phyloP scores from a whole-genome alignment of 2,797 vertebrate genomes.

The Miichthys miiuy region DNA sequence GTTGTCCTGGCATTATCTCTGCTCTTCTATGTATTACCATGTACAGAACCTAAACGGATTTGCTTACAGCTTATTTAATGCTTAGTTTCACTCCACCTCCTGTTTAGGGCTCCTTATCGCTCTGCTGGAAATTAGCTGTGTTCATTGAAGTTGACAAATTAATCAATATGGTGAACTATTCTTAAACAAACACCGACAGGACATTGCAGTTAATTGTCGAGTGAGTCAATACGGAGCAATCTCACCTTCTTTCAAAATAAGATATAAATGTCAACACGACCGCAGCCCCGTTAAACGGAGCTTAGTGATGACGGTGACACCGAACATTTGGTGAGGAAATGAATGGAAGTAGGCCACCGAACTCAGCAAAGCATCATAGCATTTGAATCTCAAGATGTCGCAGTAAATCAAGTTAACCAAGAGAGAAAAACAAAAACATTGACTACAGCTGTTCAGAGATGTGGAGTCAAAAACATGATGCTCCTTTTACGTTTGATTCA shows the following conservation, averaged over 20 bases:
- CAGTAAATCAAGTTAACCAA: constrained; percentile 66
- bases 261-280: constrained; percentile 36
- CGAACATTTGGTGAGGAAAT: constrained; percentile 57
- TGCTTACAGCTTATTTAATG: constrained; percentile 31
- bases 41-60: constrained; percentile 10
- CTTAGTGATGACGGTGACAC: constrained; percentile 29
- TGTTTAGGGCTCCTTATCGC: constrained; percentile 27
- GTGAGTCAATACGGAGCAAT: constrained; percentile 44
- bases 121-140: constrained; percentile 47
- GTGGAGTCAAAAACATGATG: constrained; percentile 41
- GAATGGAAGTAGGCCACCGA: constrained; percentile 75
- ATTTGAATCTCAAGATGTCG: constrained; percentile 69
- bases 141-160: constrained; percentile 54
- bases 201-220: constrained; percentile 52
- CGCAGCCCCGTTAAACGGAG: constrained; percentile 34
- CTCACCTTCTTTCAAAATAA: constrained; percentile 40
- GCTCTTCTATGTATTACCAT: constrained; percentile 11
- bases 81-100: constrained; percentile 27
- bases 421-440: constrained; percentile 65
- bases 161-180: constrained; percentile 64
- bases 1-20: constrained; percentile 9
- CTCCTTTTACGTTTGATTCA: constrained; percentile 39
- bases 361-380: constrained; percentile 59
- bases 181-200: constrained; percentile 38
- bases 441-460: constrained; percentile 55